phyloP scores from a whole-genome alignment of 2,797 vertebrate species.

The Manis pentadactyla region DNA sequence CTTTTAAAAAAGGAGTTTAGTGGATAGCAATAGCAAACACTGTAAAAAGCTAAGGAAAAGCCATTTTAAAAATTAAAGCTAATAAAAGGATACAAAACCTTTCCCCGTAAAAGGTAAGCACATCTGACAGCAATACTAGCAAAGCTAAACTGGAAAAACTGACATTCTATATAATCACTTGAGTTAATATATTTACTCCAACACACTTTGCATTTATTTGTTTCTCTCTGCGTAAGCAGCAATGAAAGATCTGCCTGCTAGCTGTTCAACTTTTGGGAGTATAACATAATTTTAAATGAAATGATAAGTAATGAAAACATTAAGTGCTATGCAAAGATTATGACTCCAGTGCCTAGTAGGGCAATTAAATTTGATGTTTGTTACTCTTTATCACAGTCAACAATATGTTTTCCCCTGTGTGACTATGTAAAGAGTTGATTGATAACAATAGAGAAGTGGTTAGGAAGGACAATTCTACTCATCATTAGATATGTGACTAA shows the following conservation, averaged over 20 bases:
- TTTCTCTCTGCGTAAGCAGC: conserved; percentile 68
- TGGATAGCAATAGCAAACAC: neutral
- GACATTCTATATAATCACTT: conserved; percentile 60
- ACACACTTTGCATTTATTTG: conserved; percentile 70
- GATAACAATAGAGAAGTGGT: conserved; percentile 78
- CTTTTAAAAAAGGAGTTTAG: neutral
- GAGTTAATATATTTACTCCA: conserved; percentile 60
- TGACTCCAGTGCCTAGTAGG: conserved; percentile 73
- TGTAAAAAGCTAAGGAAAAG: neutral
- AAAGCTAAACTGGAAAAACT: conserved; percentile 68
- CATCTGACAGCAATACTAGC: conserved; percentile 27
- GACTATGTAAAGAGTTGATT: conserved; percentile 81
- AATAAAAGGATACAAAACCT: neutral
- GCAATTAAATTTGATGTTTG: conserved; percentile 86
- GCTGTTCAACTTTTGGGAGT: conserved; percentile 81
- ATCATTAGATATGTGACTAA: conserved; percentile 78
- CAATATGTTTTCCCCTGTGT: conserved; percentile 79
- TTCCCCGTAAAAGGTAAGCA: conserved; percentile 46
- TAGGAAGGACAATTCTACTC: conserved; percentile 72
- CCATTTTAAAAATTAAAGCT: neutral
- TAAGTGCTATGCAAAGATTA: conserved; percentile 85
- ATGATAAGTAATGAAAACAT: conserved; percentile 86
- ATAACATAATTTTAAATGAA: conserved; percentile 81
- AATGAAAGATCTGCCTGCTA: conserved; percentile 77
- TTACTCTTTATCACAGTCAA: conserved; percentile 82